Conservation (phyloP, 1,140 invertebrate genomes). For the Hyles vespertilio region DNA sequence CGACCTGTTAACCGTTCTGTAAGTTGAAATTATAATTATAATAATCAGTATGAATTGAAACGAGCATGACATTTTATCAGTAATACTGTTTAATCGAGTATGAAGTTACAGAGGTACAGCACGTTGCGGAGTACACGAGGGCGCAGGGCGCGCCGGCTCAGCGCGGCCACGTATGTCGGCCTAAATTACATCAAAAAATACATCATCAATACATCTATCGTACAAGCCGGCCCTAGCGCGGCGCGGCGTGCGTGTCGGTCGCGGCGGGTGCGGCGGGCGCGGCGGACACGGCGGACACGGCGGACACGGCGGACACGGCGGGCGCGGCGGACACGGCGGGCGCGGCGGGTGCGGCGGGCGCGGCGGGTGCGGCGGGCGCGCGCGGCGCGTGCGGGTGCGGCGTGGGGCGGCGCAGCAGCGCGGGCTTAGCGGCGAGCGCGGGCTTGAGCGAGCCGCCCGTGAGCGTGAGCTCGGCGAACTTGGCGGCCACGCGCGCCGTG, state of each 20-base stretch:
- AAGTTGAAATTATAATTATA: no score
- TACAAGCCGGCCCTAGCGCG: background rate
- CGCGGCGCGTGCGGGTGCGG: constrained; percentile 55
- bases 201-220: constrained; percentile 1
- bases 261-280: background rate
- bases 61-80: background rate
- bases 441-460: constrained; percentile 80
- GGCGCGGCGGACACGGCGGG: constrained; percentile 11
- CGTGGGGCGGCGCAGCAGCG: constrained; percentile 83
- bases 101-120: constrained; percentile 19
- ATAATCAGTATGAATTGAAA: constrained; percentile 6
- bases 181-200: constrained; percentile 19
- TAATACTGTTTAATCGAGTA: constrained; percentile 41
- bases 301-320: constrained; percentile 4
- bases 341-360: constrained; percentile 7
- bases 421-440: constrained; percentile 84
- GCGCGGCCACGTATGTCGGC: constrained; percentile 6
- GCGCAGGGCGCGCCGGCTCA: background rate
- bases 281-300: constrained; percentile 3
- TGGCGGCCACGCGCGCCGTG: constrained; percentile 76
- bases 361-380: constrained; percentile 6
- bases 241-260: constrained; percentile 11
- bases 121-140: constrained; percentile 14
- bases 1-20: no score
- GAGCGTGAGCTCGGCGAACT: constrained; percentile 77